Evolutionary conservation across 2,113 vertebrate genomes (phyloP).

Genomic region (Aythya baeri): DNA sequence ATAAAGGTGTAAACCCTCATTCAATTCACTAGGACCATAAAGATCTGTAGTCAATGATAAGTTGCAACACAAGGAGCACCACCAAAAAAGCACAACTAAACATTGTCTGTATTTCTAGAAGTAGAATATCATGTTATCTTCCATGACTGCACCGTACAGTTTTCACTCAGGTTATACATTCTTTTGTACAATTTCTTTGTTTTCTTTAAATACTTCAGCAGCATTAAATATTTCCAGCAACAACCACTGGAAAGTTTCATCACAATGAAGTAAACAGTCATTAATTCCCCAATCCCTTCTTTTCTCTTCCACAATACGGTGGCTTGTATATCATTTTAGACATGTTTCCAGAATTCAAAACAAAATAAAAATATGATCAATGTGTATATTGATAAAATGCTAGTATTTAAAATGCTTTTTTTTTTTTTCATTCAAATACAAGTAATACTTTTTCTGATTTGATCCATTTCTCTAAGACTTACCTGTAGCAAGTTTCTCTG

Average conservation of each 20-base stretch:
- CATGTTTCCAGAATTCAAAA: not conserved
- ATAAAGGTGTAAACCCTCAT: not conserved
- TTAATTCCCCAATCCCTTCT: not conserved
- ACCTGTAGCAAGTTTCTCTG: not conserved
- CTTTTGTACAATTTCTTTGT: not conserved
- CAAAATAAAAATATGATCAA: not conserved
- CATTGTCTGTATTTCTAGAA: not conserved
- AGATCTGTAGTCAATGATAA: not conserved
- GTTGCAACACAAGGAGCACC: accelerated
- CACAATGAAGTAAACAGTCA: not conserved
- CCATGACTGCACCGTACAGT: not conserved
- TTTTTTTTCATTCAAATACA: not conserved
- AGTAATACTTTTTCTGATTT: not conserved
- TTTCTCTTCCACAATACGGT: not conserved
- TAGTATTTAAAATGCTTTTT: not conserved
- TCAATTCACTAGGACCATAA: not conserved
- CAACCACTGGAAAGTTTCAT: not conserved
- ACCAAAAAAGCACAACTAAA: not conserved
- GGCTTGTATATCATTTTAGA: not conserved
- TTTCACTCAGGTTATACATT: not conserved
- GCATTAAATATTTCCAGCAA: not conserved
- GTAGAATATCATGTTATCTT: not conserved
- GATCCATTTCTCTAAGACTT: not conserved
- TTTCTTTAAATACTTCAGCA: not conserved
- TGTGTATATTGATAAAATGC: not conserved